phyloP scores from a whole-genome alignment of 2,797 vertebrate species.

The Thamnophis elegans region DNA sequence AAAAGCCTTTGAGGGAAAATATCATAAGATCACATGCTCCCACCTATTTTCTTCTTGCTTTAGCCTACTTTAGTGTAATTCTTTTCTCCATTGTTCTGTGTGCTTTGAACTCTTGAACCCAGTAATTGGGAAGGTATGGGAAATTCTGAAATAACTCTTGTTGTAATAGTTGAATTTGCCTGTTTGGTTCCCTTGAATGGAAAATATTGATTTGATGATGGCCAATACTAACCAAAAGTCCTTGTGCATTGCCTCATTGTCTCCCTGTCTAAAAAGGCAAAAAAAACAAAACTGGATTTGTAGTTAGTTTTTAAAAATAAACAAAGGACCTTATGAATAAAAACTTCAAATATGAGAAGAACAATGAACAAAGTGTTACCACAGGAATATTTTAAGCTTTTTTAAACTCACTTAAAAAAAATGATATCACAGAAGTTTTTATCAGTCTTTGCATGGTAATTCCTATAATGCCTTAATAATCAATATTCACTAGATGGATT shows the following conservation, averaged over 20 bases:
- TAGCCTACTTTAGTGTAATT: not conserved
- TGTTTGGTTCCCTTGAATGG: slow-evolving; percentile 52
- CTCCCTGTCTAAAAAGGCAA: slow-evolving; percentile 30
- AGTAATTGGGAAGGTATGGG: not conserved
- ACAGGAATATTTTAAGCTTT: not conserved
- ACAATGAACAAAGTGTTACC: not conserved
- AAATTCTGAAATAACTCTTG: not conserved
- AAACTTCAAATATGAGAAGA: not conserved
- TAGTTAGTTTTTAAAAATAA: not conserved
- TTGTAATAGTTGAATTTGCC: not conserved
- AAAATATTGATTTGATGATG: slow-evolving; percentile 33
- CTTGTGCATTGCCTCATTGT: not conserved
- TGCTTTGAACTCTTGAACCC: not conserved
- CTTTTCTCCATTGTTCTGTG: not conserved
- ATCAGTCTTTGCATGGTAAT: not conserved
- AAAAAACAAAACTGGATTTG: not conserved
- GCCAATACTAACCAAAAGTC: not conserved
- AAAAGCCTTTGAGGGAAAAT: not conserved
- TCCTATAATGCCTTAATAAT: not conserved
- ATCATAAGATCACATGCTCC: not conserved
- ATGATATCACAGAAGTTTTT: not conserved
- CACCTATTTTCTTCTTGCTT: not conserved
- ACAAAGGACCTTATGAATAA: not conserved
- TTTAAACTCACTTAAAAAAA: not conserved
- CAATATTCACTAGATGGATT: not conserved